A percentile compares a stretch with the other conserved stretches of the same genome.
These are phyloP conservation scores for Eremobia ochroleuca DNA, from an alignment of 2,888 invertebrate species.

Conservation along the genomic window DNA sequence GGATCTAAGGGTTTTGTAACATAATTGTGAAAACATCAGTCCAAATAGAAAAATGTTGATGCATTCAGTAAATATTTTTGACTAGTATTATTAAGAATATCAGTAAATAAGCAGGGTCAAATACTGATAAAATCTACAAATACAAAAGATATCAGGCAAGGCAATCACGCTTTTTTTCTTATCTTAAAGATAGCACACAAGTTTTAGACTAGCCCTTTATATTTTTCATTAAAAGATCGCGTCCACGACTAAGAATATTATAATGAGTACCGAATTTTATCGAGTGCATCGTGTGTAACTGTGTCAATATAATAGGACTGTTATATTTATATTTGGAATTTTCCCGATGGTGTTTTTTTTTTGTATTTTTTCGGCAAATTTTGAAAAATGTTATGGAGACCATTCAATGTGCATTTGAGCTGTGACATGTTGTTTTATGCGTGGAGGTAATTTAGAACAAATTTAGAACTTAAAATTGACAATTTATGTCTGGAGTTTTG, in stretches of 20 bases:
- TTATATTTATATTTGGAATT: neutral
- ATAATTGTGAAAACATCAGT: neutral
- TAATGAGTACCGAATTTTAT: slow-evolving; percentile 55
- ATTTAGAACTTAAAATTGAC: neutral
- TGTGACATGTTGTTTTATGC: slow-evolving; percentile 32
- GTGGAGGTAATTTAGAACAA: slow-evolving; percentile 38
- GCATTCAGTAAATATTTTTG: neutral
- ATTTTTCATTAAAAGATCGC: slow-evolving; percentile 52
- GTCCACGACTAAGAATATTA: slow-evolving; percentile 23
- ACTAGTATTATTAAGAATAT: neutral
- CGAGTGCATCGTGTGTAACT: slow-evolving; percentile 30
- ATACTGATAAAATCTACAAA: slow-evolving; percentile 43
- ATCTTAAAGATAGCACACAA: slow-evolving; percentile 32
- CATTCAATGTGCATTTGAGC: slow-evolving; percentile 31
- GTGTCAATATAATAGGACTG: slow-evolving; percentile 16
- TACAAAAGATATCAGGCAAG: slow-evolving; percentile 21
- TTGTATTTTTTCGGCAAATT: neutral
- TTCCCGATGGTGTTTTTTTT: neutral
- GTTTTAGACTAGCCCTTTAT: slow-evolving; percentile 52
- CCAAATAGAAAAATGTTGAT: neutral
- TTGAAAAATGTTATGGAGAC: slow-evolving; percentile 49
- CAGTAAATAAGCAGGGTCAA: slow-evolving; percentile 16
- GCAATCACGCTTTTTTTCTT: slow-evolving; percentile 34
- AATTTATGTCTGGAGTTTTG: neutral
- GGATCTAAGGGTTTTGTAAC: neutral